Base-by-base conservation (phyloP, 2,888 invertebrate species). In the Vesta saturnalis region DNA sequence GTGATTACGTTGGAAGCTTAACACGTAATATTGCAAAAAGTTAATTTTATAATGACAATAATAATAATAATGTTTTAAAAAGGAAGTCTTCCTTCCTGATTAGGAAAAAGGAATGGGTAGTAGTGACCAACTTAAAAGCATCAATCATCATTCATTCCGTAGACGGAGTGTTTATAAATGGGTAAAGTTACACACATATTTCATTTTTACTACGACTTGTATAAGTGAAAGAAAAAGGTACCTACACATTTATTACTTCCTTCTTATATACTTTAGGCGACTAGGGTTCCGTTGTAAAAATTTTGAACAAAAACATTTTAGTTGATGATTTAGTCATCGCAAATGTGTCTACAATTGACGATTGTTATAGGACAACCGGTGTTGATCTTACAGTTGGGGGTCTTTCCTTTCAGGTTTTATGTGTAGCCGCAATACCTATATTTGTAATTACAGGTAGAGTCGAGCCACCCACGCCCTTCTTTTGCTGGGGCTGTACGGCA, bases 391-490 rank as follows among this genome's bases (percentile, higher is more conserved):
- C 68, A 57, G 64, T 66, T 62, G 65, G 69, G 68, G 64, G 68
- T 62, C 69, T 30, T 39, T 65, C 60, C 60, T 64, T 64, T 63
- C 52, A 59, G 60, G 52, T 68, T 64, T 64, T 64, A 69, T 64
- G 68, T 64, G 64, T 49, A 64, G 64, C 64, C 69, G 64, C 64
- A 69, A 69, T 69, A 69, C 69, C 69, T 69, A 64, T 65, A 69
- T 69, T 64, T 69, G 69, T 69, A 69, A 69, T 69, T 66, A 66
- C 69, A 69, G 69, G 69, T 69, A 69, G 66, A 69, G 30, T 60
- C 59, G 60, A 66, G 39, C 69, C 69, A 69, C 69, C 69, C 69
- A 69, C 69, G 69, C 69, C 69, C 64, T 69, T 63, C 66, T 69
- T 69, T 69, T 69, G 69, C 69, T 66, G 57, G 62, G 63, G 59